Conservation (phyloP, 2,113 vertebrate genomes). For the Cranoglanis bouderius region DNA sequence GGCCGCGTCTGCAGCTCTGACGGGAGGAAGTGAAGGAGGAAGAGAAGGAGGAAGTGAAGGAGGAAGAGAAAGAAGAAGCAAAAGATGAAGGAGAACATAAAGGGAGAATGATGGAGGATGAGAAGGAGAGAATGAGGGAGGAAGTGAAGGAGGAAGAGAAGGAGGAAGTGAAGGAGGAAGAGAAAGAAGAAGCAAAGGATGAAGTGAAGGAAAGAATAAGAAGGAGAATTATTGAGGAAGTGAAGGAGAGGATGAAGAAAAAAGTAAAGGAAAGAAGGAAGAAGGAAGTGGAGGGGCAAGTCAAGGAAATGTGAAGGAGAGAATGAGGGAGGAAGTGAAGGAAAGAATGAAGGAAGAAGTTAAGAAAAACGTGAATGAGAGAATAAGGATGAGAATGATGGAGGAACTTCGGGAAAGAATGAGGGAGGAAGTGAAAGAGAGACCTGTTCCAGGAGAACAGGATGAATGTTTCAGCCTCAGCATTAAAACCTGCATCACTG, state of each 20-base stretch:
- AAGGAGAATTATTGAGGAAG: neutral
- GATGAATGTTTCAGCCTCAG: neutral
- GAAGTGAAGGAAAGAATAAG: neutral
- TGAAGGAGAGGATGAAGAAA: no score
- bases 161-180: neutral
- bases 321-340: no score
- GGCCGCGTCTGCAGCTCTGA: neutral
- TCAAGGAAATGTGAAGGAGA: neutral
- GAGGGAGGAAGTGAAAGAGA: neutral
- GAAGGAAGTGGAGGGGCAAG: neutral
- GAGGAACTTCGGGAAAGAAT: no score
- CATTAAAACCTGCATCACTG: neutral
- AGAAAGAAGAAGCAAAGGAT: accelerated
- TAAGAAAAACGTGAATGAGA: no score
- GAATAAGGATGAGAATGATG: no score
- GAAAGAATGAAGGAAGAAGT: no score
- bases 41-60: neutral
- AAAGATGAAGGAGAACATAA: neutral
- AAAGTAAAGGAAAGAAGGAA: neutral
- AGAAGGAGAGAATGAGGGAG: neutral
- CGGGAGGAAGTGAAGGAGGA: neutral
- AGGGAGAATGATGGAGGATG: neutral
- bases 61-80: neutral
- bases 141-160: neutral
- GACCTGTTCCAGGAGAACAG: no score